Base-by-base conservation (phyloP, 2,797 vertebrate species). In the Melanotaenia pygmaea region DNA sequence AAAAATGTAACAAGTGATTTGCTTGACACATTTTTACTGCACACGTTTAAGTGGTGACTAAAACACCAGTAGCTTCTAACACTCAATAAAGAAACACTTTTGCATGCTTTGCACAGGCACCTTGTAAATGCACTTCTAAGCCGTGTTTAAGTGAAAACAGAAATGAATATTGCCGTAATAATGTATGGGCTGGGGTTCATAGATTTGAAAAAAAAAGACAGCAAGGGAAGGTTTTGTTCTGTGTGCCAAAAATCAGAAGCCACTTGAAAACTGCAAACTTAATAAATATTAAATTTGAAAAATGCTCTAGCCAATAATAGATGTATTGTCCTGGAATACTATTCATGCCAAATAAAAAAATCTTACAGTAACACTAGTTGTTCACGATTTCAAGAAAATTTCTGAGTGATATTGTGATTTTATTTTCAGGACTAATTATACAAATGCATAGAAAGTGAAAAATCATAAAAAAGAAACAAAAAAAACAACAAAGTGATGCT, bases 131-230 rank as follows among this genome's bases (percentile, higher is more conserved):
- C 37, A 76, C 64, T 79, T 88, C 79, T 80, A 74, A 88, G 82
- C 45, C 76, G 34, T 35, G 64, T 89, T 83, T 93, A 92, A 93
- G 86, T 92, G 90, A 89, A 93, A 93, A 86, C 92, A 93, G 91
- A 85, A 78, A 86, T 77, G 64, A 84, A 83, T 81, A 88, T 87
- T 83, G 57, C 47, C 65, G 77, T 81, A 66, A 43, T 70, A 77
- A 70, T 82, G 57, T 24, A 28, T 53, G 26, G 59, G 50, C 77
- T 60, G 45, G 38, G 66, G 64, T 79, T 79, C 69, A 81, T 62
- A 20, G 67, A 77, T 53, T 4, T 61, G 60, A 70, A 43, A 63
- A 26, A 35, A 63, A 45, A 45, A 63, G 40, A 47, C 61, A 51
- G 58, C 34, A 64, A 70, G 26, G 64, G 38, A 40, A 59, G 20